phyloP scores from a whole-genome alignment of 2,888 invertebrate species.

The Pheosia gnoma region DNA sequence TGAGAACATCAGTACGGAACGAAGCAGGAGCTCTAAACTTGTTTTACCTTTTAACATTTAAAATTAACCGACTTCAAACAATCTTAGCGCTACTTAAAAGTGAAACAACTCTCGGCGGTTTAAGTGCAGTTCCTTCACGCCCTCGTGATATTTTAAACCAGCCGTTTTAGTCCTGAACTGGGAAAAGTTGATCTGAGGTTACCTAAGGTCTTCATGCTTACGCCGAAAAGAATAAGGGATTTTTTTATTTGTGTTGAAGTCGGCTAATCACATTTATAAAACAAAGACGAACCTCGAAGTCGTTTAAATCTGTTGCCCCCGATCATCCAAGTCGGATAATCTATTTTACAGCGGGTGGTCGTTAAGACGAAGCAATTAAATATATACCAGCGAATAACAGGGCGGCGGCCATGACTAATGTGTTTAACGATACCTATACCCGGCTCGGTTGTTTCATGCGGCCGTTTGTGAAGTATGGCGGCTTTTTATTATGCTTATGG shows the following conservation, averaged over 20 bases:
- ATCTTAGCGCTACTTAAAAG: conserved; percentile 3
- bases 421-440: conserved; percentile 37
- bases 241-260: conserved; percentile 26
- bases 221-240: not conserved
- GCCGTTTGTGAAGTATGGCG: conserved; percentile 39
- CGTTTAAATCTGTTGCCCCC: conserved; percentile 49
- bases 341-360: conserved; percentile 49
- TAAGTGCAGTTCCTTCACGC: conserved; percentile 1
- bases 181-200: not conserved
- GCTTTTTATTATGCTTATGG: conserved; percentile 22
- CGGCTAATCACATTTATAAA: conserved; percentile 35
- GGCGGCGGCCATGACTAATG: conserved; percentile 44
- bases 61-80: conserved; percentile 23
- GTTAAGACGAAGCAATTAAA: conserved; percentile 56
- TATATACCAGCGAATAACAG: conserved; percentile 52
- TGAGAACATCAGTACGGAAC: conserved; percentile 64
- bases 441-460: conserved; percentile 32
- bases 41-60: conserved; percentile 31
- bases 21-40: conserved; percentile 34
- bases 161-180: not conserved
- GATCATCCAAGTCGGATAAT: conserved; percentile 45
- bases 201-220: not conserved
- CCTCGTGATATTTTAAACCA: conserved; percentile 4
- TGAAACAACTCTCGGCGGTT: conserved; percentile 6
- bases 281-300: conserved; percentile 47